Evolutionary conservation across 1,140 invertebrate genomes (phyloP).

Genomic region (Drosophila yakuba): DNA sequence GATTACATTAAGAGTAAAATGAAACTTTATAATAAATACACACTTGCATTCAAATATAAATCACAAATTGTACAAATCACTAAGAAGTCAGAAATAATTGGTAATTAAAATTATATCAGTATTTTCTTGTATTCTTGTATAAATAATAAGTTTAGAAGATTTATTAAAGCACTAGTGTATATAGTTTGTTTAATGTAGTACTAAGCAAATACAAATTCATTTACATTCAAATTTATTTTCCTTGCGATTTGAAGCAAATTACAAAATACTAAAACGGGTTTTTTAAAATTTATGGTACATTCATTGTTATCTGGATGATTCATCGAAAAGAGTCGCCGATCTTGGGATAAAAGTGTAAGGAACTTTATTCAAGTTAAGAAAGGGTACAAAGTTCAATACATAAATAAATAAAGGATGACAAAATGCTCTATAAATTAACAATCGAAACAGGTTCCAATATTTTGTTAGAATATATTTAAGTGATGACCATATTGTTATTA

Average conservation of each 20-base stretch:
- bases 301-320: background rate
- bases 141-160: no score
- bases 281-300: background rate
- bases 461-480: background rate
- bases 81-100: no score
- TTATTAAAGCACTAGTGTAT: no score
- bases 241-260: background rate
- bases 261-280: background rate
- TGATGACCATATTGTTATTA: no score
- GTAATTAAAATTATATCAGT: no score
- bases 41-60: constrained; percentile 18
- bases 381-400: background rate
- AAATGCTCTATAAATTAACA: background rate
- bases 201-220: no score
- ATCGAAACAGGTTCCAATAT: constrained; percentile 1
- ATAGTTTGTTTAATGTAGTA: no score
- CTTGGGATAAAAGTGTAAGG: background rate
- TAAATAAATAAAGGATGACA: no score
- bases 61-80: no score
- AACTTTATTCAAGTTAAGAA: background rate
- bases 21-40: background rate
- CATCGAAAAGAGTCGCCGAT: background rate
- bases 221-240: background rate
- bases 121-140: no score
- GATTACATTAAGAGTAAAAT: constrained; percentile 1